A percentile compares a stretch with the other conserved stretches of the same genome.
Evolutionary conservation across 2,113 vertebrate species (phyloP).

Genomic region (Ploceus nigricollis): DNA sequence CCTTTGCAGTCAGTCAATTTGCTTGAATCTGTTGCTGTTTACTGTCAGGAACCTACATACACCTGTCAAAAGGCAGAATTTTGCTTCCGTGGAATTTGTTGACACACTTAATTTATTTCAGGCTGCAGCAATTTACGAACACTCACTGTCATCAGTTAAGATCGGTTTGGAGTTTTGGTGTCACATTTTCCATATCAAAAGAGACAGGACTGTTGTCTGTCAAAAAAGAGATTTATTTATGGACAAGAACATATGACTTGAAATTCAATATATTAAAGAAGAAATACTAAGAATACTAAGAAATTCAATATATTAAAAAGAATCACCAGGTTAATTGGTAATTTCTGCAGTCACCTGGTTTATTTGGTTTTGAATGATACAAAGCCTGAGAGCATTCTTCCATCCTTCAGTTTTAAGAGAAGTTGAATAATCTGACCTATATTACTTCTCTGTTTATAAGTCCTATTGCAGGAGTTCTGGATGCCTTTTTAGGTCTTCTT

Average conservation of each 20-base stretch:
- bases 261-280: not conserved
- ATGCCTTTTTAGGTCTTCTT: not conserved
- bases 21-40: not conserved
- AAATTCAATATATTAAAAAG: not conserved
- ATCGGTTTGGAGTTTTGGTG: not conserved
- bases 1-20: not conserved
- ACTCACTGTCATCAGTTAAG: not conserved
- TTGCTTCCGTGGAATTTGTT: not conserved
- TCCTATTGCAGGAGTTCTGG: not conserved
- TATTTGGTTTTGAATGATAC: not conserved
- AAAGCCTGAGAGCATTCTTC: not conserved
- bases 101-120: constrained; percentile 2
- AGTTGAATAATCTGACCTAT: not conserved
- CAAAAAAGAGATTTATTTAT: not conserved
- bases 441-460: not conserved
- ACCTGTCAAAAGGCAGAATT: not conserved
- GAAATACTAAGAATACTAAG: too few species aligned
- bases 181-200: not conserved
- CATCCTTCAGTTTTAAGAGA: not conserved
- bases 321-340: not conserved
- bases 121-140: not conserved
- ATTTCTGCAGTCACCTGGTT: not conserved
- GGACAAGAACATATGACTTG: not conserved
- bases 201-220: not conserved
- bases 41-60: not conserved